A percentile compares a stretch with the other conserved stretches of the same genome.
These are phyloP conservation scores for Catostomus latipinnis DNA, from an alignment of 2,797 vertebrate genomes.

Conservation along the genomic window DNA sequence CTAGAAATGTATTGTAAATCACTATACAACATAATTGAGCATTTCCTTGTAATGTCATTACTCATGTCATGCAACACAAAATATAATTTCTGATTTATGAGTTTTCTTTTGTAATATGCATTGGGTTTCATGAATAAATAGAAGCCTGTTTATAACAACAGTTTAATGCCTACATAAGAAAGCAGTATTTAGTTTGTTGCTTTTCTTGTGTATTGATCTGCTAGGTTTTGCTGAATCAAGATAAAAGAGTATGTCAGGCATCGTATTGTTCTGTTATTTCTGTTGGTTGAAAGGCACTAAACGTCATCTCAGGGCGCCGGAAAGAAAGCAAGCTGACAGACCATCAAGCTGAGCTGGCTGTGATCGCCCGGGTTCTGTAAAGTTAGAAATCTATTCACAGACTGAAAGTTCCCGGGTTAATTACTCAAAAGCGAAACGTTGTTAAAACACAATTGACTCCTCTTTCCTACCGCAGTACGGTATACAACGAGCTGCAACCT, in stretches of 20 bases:
- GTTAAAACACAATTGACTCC: too few relatives aligned
- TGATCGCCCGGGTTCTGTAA: slow-evolving; percentile 46
- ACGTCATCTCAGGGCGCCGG: slow-evolving; percentile 66
- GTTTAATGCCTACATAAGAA: not conserved
- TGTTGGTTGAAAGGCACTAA: not conserved
- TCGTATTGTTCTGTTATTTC: not conserved
- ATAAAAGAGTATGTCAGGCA: not conserved
- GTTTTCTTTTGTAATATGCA: not conserved
- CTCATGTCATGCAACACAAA: too few relatives aligned
- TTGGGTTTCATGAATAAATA: not conserved
- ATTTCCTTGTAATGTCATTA: too few relatives aligned
- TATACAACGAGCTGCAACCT: too few relatives aligned
- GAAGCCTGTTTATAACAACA: not conserved
- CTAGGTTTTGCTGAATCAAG: not conserved
- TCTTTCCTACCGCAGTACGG: too few relatives aligned
- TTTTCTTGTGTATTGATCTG: not conserved
- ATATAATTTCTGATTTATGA: too few relatives aligned
- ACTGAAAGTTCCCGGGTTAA: too few relatives aligned
- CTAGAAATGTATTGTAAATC: too few relatives aligned
- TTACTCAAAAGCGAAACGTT: too few relatives aligned
- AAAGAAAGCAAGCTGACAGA: slow-evolving; percentile 50
- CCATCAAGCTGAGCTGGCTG: slow-evolving; percentile 67
- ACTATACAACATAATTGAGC: too few relatives aligned
- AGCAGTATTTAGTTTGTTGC: not conserved
- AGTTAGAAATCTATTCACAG: too few relatives aligned